These are phyloP conservation scores for Heliocidaris tuberculata DNA, from an alignment of 35 echinoderm and acorn worm genomes.

Conservation along the genomic window DNA sequence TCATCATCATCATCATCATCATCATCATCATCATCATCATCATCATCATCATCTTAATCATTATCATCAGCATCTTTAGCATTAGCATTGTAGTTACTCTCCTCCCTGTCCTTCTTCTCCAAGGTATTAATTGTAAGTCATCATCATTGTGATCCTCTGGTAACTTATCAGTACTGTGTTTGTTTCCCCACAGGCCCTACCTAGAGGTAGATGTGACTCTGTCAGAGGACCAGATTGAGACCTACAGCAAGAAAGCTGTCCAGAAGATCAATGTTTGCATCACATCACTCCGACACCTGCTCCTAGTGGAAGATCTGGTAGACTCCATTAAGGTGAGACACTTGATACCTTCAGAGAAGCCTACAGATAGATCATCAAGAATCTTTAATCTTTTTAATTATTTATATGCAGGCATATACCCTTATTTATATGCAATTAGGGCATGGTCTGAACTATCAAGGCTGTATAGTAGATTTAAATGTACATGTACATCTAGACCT, in stretches of 20 bases:
- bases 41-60: too few relatives aligned
- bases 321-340: slow-evolving; percentile 95
- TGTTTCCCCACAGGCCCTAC: slow-evolving; percentile 60
- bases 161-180: too few relatives aligned
- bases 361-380: not conserved
- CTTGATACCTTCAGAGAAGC: not conserved
- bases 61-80: too few relatives aligned
- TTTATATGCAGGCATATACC: not conserved
- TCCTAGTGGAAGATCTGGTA: slow-evolving; percentile 96
- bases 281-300: slow-evolving; percentile 68
- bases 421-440: not conserved
- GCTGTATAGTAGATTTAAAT: too few relatives aligned
- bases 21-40: too few relatives aligned
- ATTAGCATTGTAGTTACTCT: too few relatives aligned
- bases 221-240: slow-evolving; percentile 60
- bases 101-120: not conserved
- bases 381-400: not conserved
- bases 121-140: too few relatives aligned
- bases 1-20: not conserved
- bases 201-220: slow-evolving; percentile 83
- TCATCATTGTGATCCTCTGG: too few relatives aligned
- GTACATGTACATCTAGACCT: too few relatives aligned
- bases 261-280: slow-evolving; percentile 67
- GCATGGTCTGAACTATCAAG: too few relatives aligned
- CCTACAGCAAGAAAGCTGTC: slow-evolving; percentile 62